A percentile compares a stretch with the other conserved stretches of the same genome.
These are phyloP conservation scores for Apis laboriosa DNA, from an alignment of 1,140 invertebrate species.

Conservation along the genomic window DNA sequence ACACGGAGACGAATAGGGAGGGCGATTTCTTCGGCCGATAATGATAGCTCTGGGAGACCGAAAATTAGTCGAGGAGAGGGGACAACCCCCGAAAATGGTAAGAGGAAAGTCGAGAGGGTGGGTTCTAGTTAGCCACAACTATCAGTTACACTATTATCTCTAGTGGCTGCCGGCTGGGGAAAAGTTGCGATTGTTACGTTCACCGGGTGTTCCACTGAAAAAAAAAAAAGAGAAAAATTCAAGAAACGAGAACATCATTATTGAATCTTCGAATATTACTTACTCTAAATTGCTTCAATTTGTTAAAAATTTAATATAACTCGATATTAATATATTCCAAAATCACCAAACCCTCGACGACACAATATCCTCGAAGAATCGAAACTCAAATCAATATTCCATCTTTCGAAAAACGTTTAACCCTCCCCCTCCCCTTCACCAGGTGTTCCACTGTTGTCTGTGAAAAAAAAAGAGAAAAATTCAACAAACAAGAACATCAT, in stretches of 20 bases:
- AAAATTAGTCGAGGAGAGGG: constrained; percentile 77
- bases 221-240: neutral
- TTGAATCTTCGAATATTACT: neutral
- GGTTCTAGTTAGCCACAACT: constrained; percentile 75
- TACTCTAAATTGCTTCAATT: too few relatives aligned
- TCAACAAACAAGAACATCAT: neutral
- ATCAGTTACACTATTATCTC: constrained; percentile 81
- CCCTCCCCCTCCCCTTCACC: too few relatives aligned
- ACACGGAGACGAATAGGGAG: constrained; percentile 19
- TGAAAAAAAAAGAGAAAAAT: neutral
- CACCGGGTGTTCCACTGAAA: constrained; percentile 42
- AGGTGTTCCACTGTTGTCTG: too few relatives aligned
- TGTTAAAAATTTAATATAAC: too few relatives aligned
- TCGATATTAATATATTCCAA: too few relatives aligned
- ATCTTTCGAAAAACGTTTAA: too few relatives aligned
- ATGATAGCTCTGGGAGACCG: constrained; percentile 76
- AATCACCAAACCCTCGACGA: too few relatives aligned
- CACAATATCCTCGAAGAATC: too few relatives aligned
- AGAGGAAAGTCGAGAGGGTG: constrained; percentile 56
- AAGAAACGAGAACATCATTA: neutral
- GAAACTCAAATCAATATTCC: too few relatives aligned
- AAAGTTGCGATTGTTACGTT: constrained; percentile 62
- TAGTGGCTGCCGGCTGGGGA: constrained; percentile 66
- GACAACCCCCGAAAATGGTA: constrained; percentile 59
- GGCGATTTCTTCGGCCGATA: constrained; percentile 53